A percentile compares a stretch with the other conserved stretches of the same genome.
Evolutionary conservation across 2,888 invertebrate genomes (phyloP).

Genomic region (Lasius platythorax): DNA sequence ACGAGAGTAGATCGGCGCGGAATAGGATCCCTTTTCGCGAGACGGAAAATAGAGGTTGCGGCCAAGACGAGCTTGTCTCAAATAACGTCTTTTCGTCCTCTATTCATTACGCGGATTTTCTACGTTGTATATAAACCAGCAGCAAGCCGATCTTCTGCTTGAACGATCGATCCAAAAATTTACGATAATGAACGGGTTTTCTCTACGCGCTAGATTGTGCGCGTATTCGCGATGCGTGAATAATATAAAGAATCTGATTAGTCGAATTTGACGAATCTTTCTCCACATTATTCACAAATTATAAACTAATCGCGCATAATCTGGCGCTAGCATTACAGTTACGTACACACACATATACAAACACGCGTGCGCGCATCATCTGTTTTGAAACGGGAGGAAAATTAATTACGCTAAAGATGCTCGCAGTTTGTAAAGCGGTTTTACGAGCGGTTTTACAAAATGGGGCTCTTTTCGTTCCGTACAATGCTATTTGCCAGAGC

Average conservation of each 20-base stretch:
- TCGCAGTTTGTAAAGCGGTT: slow-evolving; percentile 26
- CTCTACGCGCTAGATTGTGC: neutral
- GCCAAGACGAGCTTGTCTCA: neutral
- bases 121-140: neutral
- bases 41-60: slow-evolving; percentile 31
- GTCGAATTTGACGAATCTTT: neutral
- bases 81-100: slow-evolving; percentile 23
- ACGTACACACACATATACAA: neutral
- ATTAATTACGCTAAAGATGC: slow-evolving; percentile 41
- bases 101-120: slow-evolving; percentile 31
- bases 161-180: slow-evolving; percentile 12
- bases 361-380: slow-evolving; percentile 1
- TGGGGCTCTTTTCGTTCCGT: neutral
- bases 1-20: slow-evolving; percentile 4
- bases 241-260: neutral
- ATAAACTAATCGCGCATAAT: neutral
- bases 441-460: slow-evolving; percentile 34
- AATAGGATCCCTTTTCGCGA: slow-evolving; percentile 45
- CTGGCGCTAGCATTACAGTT: neutral
- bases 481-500: neutral
- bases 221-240: neutral
- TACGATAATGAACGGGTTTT: neutral
- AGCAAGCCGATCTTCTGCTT: slow-evolving; percentile 6
- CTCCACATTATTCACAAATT: neutral
- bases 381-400: slow-evolving; percentile 22